A percentile compares a stretch with the other conserved stretches of the same genome.
Conservation (phyloP, 2,797 vertebrate species). For the Otolemur crassicaudatus region DNA sequence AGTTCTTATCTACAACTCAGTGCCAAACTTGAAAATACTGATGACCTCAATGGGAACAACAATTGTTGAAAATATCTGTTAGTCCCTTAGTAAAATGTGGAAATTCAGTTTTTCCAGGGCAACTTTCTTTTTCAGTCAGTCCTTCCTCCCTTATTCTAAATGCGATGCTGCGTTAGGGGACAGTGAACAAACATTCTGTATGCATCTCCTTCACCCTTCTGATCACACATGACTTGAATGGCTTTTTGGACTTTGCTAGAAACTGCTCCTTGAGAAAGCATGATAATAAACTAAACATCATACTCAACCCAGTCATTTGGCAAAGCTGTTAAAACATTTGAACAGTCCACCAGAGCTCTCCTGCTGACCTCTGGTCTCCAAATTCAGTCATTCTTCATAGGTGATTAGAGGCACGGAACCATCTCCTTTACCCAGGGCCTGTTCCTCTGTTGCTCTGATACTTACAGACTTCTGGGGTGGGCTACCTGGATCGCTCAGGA, state of each 20-base stretch:
- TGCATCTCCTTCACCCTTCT: background rate
- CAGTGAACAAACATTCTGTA: background rate
- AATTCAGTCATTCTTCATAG: background rate
- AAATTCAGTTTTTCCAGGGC: background rate
- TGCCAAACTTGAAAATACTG: constrained; percentile 1
- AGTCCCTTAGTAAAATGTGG: background rate
- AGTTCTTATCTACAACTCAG: background rate
- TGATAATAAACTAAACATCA: constrained; percentile 1
- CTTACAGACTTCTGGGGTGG: background rate
- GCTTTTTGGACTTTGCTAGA: constrained; percentile 19
- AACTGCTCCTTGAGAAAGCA: constrained; percentile 11
- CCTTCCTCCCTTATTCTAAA: background rate
- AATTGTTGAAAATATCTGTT: background rate
- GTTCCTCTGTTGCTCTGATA: background rate
- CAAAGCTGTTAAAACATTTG: background rate
- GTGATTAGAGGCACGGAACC: background rate
- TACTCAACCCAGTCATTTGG: constrained; percentile 5
- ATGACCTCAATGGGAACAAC: background rate
- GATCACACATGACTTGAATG: background rate
- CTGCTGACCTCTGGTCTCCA: background rate
- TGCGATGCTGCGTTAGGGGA: background rate
- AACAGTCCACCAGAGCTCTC: background rate
- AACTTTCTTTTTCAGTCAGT: background rate
- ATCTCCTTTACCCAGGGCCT: background rate
- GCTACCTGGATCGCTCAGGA: background rate